Evolutionary conservation across 2,888 invertebrate genomes (phyloP).

Genomic region (Brachyptera risi): DNA sequence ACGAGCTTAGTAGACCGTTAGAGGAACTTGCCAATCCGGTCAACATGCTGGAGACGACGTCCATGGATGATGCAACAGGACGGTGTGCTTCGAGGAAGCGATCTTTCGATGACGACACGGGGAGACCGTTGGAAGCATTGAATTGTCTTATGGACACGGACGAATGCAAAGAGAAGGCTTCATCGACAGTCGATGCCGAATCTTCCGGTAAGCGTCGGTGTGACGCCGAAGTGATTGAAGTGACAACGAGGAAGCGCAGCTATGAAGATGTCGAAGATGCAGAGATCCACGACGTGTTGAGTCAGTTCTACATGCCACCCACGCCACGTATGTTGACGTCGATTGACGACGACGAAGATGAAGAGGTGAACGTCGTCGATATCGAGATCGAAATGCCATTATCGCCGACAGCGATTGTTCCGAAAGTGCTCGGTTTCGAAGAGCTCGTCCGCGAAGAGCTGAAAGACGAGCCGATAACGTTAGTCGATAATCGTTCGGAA

Average conservation of each 20-base stretch:
- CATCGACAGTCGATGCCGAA: constrained; percentile 36
- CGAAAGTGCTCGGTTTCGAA: constrained; percentile 13
- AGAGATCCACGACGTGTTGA: constrained; percentile 64
- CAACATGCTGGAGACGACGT: constrained; percentile 15
- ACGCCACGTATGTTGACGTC: constrained; percentile 64
- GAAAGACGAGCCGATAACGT: not conserved
- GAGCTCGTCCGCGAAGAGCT: not conserved
- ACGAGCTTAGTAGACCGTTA: constrained; percentile 42
- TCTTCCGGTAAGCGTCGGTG: not conserved
- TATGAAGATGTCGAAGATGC: constrained; percentile 62
- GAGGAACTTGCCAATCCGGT: constrained; percentile 33
- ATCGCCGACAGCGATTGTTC: too few relatives aligned
- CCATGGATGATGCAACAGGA: constrained; percentile 7
- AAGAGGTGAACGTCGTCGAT: constrained; percentile 44
- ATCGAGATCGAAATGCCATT: constrained; percentile 37
- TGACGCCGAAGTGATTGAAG: not conserved
- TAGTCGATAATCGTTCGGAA: not conserved
- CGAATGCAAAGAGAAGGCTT: constrained; percentile 46
- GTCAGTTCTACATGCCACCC: constrained; percentile 66
- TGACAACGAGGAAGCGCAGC: constrained; percentile 41
- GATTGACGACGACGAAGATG: constrained; percentile 54
- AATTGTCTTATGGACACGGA: constrained; percentile 40
- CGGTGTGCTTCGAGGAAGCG: constrained; percentile 29
- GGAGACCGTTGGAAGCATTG: constrained; percentile 13
- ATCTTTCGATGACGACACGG: constrained; percentile 27